Percentiles rank a stretch among this genome's conserved stretches.
These are phyloP conservation scores for Ethmia dodecea DNA, from an alignment of 2,888 invertebrate species.

Conservation along the genomic window DNA sequence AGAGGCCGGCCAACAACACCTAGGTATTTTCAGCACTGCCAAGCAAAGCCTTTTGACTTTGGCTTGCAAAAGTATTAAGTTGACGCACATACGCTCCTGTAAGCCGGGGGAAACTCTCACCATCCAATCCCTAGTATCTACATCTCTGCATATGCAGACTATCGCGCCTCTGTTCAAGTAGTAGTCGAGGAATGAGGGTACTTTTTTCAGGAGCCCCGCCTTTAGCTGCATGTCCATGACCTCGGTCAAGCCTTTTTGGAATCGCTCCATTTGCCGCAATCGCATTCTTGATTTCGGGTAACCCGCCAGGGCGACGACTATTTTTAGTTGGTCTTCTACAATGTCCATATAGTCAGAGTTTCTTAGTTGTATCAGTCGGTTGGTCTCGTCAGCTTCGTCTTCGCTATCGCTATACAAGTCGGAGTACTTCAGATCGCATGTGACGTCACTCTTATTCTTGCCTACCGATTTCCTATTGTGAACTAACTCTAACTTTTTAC, in stretches of 20 bases:
- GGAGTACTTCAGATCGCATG: slow-evolving; percentile 44
- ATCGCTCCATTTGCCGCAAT: slow-evolving; percentile 50
- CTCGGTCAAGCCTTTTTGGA: slow-evolving; percentile 47
- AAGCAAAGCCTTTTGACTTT: slow-evolving; percentile 56
- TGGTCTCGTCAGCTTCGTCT: slow-evolving; percentile 52
- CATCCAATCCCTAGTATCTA: slow-evolving; percentile 58
- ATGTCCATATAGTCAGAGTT: slow-evolving; percentile 55
- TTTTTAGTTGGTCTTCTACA: slow-evolving; percentile 51
- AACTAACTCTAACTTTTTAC: slow-evolving; percentile 30
- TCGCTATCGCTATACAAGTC: slow-evolving; percentile 52
- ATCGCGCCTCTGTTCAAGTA: slow-evolving; percentile 62
- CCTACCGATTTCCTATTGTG: slow-evolving; percentile 19
- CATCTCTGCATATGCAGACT: slow-evolving; percentile 60
- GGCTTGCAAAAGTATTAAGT: slow-evolving; percentile 48
- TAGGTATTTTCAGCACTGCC: slow-evolving; percentile 55
- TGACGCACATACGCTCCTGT: slow-evolving; percentile 56
- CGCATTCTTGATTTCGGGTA: slow-evolving; percentile 62
- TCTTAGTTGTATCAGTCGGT: slow-evolving; percentile 50
- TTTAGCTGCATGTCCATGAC: slow-evolving; percentile 62
- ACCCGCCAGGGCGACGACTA: slow-evolving; percentile 54
- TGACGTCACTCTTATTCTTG: slow-evolving; percentile 35
- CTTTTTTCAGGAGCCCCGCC: slow-evolving; percentile 45
- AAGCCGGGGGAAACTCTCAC: slow-evolving; percentile 54
- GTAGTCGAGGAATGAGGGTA: slow-evolving; percentile 55
- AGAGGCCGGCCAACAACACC: slow-evolving; percentile 49